These are phyloP conservation scores for Ophioninae sp. DNA, from an alignment of 2,888 invertebrate species.

Conservation along the genomic window DNA sequence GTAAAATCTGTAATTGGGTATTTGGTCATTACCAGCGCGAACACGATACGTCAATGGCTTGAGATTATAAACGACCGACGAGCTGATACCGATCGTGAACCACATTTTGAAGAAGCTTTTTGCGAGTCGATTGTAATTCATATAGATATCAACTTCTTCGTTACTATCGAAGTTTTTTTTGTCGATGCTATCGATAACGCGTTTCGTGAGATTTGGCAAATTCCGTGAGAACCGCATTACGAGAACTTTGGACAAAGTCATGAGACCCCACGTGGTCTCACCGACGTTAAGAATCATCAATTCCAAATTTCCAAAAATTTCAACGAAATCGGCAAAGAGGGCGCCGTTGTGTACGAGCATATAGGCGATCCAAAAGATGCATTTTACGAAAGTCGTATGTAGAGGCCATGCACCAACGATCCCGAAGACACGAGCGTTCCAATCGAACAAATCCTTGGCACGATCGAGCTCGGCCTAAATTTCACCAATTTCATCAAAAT, in stretches of 20 bases:
- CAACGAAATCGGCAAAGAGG: conserved; percentile 49
- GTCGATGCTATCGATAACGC: conserved; percentile 35
- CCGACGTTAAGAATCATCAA: conserved; percentile 52
- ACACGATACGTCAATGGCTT: conserved; percentile 18
- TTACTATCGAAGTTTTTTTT: conserved; percentile 29
- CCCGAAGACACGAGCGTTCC: conserved; percentile 51
- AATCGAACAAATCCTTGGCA: conserved; percentile 58
- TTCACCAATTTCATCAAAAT: not conserved
- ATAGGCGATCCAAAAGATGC: conserved; percentile 54
- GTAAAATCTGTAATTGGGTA: too few relatives aligned
- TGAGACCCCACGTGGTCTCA: conserved; percentile 6
- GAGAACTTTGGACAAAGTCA: conserved; percentile 16
- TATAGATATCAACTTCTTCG: conserved; percentile 55
- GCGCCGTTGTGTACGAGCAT: conserved; percentile 45
- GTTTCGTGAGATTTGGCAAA: conserved; percentile 42
- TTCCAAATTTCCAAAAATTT: conserved; percentile 60
- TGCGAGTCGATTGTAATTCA: conserved; percentile 42
- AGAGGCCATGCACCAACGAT: conserved; percentile 64
- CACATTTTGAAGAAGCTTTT: conserved; percentile 54
- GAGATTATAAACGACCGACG: conserved; percentile 18
- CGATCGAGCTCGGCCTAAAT: conserved; percentile 46
- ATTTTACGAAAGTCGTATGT: conserved; percentile 55
- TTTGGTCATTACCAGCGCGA: conserved; percentile 15
- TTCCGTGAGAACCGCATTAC: conserved; percentile 31
- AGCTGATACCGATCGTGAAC: not conserved